Conservation (phyloP, 2,888 invertebrate species). For the Lasioglossum malachurum region DNA sequence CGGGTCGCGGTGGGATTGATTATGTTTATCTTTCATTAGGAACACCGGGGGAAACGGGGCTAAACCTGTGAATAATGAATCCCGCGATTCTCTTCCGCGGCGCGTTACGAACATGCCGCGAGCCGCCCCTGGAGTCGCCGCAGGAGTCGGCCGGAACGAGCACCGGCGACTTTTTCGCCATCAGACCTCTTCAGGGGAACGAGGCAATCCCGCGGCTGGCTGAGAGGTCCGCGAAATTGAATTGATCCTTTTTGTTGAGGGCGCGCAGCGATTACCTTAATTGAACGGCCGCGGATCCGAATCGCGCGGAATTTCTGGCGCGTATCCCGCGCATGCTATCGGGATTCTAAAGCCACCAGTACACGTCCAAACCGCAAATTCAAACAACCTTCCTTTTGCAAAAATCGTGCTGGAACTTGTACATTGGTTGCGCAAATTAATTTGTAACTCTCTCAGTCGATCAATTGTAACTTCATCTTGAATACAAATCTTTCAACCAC, state of each 20-base stretch:
- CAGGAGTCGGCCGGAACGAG: not conserved
- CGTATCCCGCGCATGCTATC: not conserved
- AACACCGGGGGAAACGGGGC: constrained; percentile 74
- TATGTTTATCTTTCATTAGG: constrained; percentile 84
- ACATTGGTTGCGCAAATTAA: not conserved
- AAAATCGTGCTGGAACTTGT: not conserved
- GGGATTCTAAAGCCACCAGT: not conserved
- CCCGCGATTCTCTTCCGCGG: constrained; percentile 60
- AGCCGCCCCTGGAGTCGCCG: not conserved
- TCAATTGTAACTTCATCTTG: not conserved
- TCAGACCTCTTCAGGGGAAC: constrained; percentile 39
- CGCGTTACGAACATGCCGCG: constrained; percentile 1
- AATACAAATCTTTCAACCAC: no score
- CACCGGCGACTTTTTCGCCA: constrained; percentile 39
- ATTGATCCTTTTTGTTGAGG: constrained; percentile 47
- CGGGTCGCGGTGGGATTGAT: constrained; percentile 78
- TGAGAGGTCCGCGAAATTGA: constrained; percentile 38
- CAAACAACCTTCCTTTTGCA: not conserved
- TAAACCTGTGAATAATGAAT: constrained; percentile 81
- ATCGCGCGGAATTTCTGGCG: not conserved
- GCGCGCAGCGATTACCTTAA: constrained; percentile 49
- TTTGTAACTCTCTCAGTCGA: not conserved
- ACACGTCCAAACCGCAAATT: not conserved
- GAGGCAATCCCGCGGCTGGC: constrained; percentile 29
- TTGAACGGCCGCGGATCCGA: constrained; percentile 38